Evolutionary conservation across 2,113 vertebrate species (phyloP).

Genomic region (Phainopepla nitens): DNA sequence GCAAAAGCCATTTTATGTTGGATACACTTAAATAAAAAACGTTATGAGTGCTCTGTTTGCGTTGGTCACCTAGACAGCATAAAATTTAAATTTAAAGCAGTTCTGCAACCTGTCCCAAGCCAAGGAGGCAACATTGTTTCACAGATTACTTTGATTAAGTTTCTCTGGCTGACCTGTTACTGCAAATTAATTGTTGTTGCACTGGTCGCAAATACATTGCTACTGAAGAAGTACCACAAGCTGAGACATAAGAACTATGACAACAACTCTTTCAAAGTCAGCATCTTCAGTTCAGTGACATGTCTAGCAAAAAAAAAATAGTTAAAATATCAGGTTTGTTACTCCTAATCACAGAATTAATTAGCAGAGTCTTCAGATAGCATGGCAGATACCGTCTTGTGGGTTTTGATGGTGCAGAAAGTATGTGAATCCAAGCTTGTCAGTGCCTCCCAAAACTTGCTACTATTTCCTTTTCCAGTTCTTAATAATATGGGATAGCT

Average conservation of each 20-base stretch:
- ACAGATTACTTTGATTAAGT: not conserved
- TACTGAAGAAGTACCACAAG: not conserved
- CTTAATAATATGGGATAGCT: conserved; percentile 57
- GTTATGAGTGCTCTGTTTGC: not conserved
- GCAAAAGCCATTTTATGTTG: not conserved
- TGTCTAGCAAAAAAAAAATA: not conserved
- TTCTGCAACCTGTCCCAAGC: not conserved
- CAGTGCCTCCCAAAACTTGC: conserved; percentile 55
- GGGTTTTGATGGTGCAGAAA: not conserved
- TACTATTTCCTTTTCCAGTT: conserved; percentile 70
- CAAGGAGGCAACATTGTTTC: not conserved
- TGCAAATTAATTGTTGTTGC: not conserved
- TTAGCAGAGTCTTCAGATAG: conserved; percentile 41
- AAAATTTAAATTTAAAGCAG: not conserved
- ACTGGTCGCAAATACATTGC: not conserved
- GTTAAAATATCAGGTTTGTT: not conserved
- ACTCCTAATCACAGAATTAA: conserved; percentile 4
- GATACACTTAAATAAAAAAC: not conserved
- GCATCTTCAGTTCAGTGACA: not conserved
- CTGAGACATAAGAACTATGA: not conserved
- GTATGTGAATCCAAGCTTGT: conserved; percentile 58
- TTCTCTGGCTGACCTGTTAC: not conserved
- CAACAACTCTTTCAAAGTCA: not conserved
- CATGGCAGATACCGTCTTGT: conserved; percentile 45
- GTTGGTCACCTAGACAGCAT: not conserved